Evolutionary conservation across 2,797 vertebrate genomes (phyloP), one percentile per base, ranked within the genome.

Genomic region (Anisognathus igniventris): DNA sequence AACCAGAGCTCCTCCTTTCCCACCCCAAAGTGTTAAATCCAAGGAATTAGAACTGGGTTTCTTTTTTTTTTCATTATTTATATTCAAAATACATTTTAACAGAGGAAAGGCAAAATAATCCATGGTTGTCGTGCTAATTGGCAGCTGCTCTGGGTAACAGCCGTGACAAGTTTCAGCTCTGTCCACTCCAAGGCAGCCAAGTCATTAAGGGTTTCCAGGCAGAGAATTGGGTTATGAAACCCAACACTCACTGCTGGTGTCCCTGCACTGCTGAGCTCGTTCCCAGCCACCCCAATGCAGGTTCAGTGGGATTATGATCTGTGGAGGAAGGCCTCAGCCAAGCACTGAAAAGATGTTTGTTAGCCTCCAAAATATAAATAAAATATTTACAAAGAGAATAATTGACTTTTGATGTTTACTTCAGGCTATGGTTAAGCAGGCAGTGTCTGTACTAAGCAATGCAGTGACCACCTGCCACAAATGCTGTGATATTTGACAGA

Each of bases 301-400:
- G 91, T 92, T 93, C 60, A 28, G 45, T 24, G 42, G 39, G 85
- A 37, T 95, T 96, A 96, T 96, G 86, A 88, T 85, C 95, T 20
- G 3, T 19, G 18, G 54, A 93, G 53, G 60, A 93, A 91, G 72
- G 58, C 66, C 72, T 85, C 48, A 90, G 88, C 84, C 80, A 91
- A 93, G 84, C 79, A 7, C 73, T 94, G 86, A 78, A 76, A 96
- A 95, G 94, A 90, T 56, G 83, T 93, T 91, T 79, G 54, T 92
- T 88, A 95, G 82, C 72, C 82, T 96, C 85, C 80, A 86, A 87
- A 93, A 93, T 92, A 94, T 60, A 94, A 90, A 94, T 96, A 87
- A 96, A 97, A 94, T 97, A 97, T 96, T 96, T 97, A 97, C 90
- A 86, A 96, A 96, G 96, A 65, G 80, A 92, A 95, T 96, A 97